Conservation (phyloP, 2,113 vertebrate species). For the Oryzias celebensis region DNA sequence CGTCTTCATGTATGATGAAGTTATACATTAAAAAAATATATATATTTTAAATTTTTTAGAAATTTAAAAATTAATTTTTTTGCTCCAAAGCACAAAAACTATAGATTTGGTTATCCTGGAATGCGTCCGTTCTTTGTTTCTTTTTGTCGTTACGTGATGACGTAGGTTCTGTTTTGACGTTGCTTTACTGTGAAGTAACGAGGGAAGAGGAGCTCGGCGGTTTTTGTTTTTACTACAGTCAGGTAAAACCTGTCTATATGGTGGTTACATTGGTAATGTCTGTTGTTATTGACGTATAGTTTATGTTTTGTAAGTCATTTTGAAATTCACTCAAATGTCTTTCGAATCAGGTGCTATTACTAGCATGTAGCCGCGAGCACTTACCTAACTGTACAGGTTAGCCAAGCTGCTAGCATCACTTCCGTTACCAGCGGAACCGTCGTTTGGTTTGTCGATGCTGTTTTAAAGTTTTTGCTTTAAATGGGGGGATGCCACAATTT, state of each 20-base stretch:
- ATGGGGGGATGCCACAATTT: too few species aligned
- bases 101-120: not conserved
- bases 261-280: too few species aligned
- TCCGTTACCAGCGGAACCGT: not conserved
- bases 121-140: not conserved
- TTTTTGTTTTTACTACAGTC: not conserved
- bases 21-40: not conserved
- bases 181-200: not conserved
- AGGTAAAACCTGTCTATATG: conserved; percentile 24
- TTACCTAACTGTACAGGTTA: conserved; percentile 11
- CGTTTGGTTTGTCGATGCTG: too few species aligned
- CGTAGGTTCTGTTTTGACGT: conserved; percentile 34
- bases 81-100: not conserved
- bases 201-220: not conserved
- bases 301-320: too few species aligned
- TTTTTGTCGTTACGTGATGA: conserved; percentile 38
- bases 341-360: not conserved
- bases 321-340: too few species aligned
- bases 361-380: conserved; percentile 24
- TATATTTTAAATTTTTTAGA: not conserved
- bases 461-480: too few species aligned
- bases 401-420: conserved; percentile 12
- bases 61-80: not conserved
- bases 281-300: too few species aligned
- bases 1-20: conserved; percentile 2